Evolutionary conservation across 2,888 invertebrate species (phyloP).

Genomic region (Celastrina argiolus): DNA sequence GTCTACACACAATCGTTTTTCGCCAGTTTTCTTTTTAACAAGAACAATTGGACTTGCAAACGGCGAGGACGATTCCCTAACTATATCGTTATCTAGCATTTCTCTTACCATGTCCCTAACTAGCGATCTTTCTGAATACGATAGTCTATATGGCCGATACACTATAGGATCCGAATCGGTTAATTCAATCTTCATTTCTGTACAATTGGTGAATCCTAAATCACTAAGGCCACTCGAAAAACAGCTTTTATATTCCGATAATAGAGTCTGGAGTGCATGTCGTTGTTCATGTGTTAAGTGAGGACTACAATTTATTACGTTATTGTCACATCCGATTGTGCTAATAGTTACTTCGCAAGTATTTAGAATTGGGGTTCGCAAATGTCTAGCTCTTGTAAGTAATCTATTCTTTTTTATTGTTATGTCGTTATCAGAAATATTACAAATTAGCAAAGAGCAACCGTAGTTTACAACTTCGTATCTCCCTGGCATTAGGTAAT

Average conservation of each 20-base stretch:
- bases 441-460: too few species aligned
- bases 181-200: conserved; percentile 20
- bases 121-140: conserved; percentile 25
- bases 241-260: background rate
- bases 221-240: background rate
- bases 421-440: too few species aligned
- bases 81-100: conserved; percentile 29
- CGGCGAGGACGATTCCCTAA: conserved; percentile 30
- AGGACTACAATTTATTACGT: background rate
- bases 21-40: conserved; percentile 32
- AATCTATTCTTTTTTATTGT: too few species aligned
- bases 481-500: too few species aligned
- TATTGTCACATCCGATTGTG: background rate
- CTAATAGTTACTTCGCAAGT: conserved; percentile 23
- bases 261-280: background rate
- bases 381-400: too few species aligned
- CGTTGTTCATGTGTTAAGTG: background rate
- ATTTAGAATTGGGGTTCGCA: too few species aligned
- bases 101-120: conserved; percentile 31
- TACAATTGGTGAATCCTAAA: background rate
- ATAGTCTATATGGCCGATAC: conserved; percentile 32
- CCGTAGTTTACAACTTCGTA: too few species aligned
- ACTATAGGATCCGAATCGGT: conserved; percentile 28
- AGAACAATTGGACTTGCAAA: conserved; percentile 35
- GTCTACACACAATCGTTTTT: too few species aligned